A percentile compares a stretch with the other conserved stretches of the same genome.
These are phyloP conservation scores for Tiaroga cobitis DNA, from an alignment of 2,797 vertebrate species.

Conservation along the genomic window DNA sequence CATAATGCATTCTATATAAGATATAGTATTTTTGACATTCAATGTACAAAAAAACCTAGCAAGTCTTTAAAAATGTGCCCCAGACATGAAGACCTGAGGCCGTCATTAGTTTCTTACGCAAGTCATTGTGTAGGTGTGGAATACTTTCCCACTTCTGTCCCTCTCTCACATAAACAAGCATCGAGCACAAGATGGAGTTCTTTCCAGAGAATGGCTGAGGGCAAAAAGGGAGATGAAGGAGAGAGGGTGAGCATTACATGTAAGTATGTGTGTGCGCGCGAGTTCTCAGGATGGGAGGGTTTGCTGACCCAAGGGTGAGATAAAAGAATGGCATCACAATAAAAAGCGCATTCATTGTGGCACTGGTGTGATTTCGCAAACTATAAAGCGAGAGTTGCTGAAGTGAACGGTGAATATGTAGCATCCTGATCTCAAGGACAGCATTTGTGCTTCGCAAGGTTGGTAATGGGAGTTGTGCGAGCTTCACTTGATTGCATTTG, in stretches of 20 bases:
- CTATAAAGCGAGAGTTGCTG: slow-evolving; percentile 7
- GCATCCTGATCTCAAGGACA: slow-evolving; percentile 10
- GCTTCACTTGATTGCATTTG: slow-evolving; percentile 30
- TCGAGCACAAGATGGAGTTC: slow-evolving; percentile 19
- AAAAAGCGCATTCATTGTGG: slow-evolving; percentile 14
- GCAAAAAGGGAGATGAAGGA: slow-evolving; percentile 4
- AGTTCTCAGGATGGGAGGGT: slow-evolving; percentile 18
- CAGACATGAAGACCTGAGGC: slow-evolving; percentile 69
- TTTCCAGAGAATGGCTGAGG: slow-evolving; percentile 16
- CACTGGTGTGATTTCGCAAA: slow-evolving; percentile 23
- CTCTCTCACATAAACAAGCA: slow-evolving; percentile 31
- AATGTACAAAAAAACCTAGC: slow-evolving; percentile 80
- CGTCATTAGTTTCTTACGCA: slow-evolving; percentile 59
- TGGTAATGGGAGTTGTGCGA: slow-evolving; percentile 32
- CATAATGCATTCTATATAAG: slow-evolving; percentile 88
- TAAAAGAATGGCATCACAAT: slow-evolving; percentile 6
- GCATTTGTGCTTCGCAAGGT: slow-evolving; percentile 41
- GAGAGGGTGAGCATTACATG: background rate
- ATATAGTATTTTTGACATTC: slow-evolving; percentile 87
- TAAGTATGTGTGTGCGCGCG: background rate
- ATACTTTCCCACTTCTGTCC: slow-evolving; percentile 37
- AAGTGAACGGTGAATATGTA: background rate
- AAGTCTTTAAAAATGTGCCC: slow-evolving; percentile 77
- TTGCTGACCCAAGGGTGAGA: slow-evolving; percentile 29
- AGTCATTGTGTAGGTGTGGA: slow-evolving; percentile 43